Conservation (phyloP, 30 jellyfish, hydroid and myxozoan genomes). For the Aurelia coerulea region DNA sequence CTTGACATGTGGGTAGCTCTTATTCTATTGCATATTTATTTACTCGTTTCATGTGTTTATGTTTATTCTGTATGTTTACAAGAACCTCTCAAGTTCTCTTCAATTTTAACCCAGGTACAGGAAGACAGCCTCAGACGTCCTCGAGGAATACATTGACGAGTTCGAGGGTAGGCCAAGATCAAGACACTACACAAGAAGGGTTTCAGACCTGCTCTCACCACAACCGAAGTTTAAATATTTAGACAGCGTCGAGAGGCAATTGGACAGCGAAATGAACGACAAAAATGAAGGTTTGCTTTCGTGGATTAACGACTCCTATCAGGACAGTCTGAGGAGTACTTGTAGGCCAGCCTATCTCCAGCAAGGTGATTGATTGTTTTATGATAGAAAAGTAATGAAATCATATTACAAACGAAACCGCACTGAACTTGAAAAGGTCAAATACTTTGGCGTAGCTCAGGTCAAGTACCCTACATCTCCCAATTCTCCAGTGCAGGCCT, state of each 20-base stretch:
- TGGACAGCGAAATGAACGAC: slow-evolving; percentile 21
- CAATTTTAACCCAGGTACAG: slow-evolving; percentile 21
- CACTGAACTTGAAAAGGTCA: too few relatives aligned
- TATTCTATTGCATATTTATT: background rate
- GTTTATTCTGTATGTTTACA: background rate
- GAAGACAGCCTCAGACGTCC: slow-evolving; percentile 75
- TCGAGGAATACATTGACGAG: slow-evolving; percentile 63
- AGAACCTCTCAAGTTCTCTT: background rate
- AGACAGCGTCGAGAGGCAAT: slow-evolving; percentile 22
- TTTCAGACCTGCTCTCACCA: slow-evolving; percentile 63
- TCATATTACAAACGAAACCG: too few relatives aligned
- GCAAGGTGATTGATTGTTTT: too few relatives aligned
- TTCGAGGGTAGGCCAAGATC: slow-evolving; percentile 62
- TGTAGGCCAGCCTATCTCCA: slow-evolving; percentile 63
- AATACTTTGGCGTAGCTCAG: too few relatives aligned
- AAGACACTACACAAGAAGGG: slow-evolving; percentile 54
- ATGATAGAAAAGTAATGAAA: too few relatives aligned
- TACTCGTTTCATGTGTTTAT: slow-evolving; percentile 30
- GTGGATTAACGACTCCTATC: slow-evolving; percentile 65
- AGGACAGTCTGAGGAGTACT: slow-evolving; percentile 56
- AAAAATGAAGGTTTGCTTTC: slow-evolving; percentile 16
- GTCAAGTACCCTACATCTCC: too few relatives aligned
- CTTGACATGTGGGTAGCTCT: slow-evolving; percentile 48
- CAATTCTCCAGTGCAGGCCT: too few relatives aligned
- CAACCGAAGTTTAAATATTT: slow-evolving; percentile 25